Conservation (phyloP, 2,797 vertebrate species). For the Miichthys miiuy region DNA sequence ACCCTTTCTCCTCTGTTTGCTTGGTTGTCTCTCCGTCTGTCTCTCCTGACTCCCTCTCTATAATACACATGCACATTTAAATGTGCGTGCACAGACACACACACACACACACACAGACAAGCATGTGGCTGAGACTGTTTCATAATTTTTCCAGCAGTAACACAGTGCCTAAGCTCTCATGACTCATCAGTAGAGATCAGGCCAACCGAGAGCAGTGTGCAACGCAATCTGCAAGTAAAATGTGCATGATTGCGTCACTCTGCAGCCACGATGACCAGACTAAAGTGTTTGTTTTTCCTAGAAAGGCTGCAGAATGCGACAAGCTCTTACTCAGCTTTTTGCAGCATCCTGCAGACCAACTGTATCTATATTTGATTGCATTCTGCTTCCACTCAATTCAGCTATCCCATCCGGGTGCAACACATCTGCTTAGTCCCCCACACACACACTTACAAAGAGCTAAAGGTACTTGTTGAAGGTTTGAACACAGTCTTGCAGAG, state of each 20-base stretch:
- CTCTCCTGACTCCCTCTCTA: constrained; percentile 24
- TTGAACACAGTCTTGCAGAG: constrained; percentile 26
- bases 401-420: constrained; percentile 37
- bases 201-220: constrained; percentile 27
- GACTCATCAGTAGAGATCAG: constrained; percentile 62
- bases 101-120: background rate
- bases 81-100: constrained; percentile 20
- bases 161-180: constrained; percentile 61
- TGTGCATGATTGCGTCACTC: constrained; percentile 50
- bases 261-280: constrained; percentile 29
- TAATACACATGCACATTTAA: constrained; percentile 2
- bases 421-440: constrained; percentile 40
- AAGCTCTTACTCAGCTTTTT: constrained; percentile 41
- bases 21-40: constrained; percentile 39
- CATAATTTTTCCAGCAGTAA: constrained; percentile 47
- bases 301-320: constrained; percentile 29
- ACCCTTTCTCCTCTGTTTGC: constrained; percentile 57
- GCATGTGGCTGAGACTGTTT: constrained; percentile 44
- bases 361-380: constrained; percentile 34
- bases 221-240: constrained; percentile 51
- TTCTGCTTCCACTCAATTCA: constrained; percentile 31
- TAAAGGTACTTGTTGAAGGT: constrained; percentile 48
- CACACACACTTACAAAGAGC: constrained; percentile 30
- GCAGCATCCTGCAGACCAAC: constrained; percentile 19
- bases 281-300: constrained; percentile 53